Evolutionary conservation across 2,888 invertebrate species (phyloP).

Genomic region (Yponomeuta sedellus): DNA sequence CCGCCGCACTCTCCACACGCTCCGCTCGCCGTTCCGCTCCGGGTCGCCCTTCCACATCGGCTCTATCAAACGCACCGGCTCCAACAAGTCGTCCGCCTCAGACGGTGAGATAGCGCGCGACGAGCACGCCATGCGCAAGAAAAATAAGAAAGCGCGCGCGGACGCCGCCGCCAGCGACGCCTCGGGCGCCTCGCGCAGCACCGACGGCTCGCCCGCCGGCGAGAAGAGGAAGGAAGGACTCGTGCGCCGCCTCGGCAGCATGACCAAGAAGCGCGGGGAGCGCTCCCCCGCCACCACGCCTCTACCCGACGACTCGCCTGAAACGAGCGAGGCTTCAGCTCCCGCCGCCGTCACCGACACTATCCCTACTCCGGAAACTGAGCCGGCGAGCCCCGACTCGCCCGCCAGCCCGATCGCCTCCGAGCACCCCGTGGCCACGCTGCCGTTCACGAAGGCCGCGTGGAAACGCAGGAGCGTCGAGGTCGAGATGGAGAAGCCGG

Average conservation of each 20-base stretch:
- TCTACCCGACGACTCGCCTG: slow-evolving; percentile 17
- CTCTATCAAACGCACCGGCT: slow-evolving; percentile 62
- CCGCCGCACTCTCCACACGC: slow-evolving; percentile 66
- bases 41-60: slow-evolving; percentile 73
- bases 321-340: slow-evolving; percentile 16
- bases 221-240: slow-evolving; percentile 60
- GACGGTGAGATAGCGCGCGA: slow-evolving; percentile 67
- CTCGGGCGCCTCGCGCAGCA: slow-evolving; percentile 40
- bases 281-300: slow-evolving; percentile 35
- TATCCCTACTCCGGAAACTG: slow-evolving; percentile 21
- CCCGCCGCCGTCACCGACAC: not conserved
- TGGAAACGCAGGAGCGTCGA: slow-evolving; percentile 62
- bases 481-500: slow-evolving; percentile 57
- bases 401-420: slow-evolving; percentile 58
- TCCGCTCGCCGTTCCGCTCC: slow-evolving; percentile 70
- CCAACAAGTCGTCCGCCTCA: slow-evolving; percentile 63
- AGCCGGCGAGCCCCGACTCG: slow-evolving; percentile 32
- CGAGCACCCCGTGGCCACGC: slow-evolving; percentile 68
- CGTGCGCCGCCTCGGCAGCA: slow-evolving; percentile 61
- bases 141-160: slow-evolving; percentile 65
- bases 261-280: slow-evolving; percentile 47
- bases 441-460: slow-evolving; percentile 72
- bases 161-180: slow-evolving; percentile 37
- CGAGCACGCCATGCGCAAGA: slow-evolving; percentile 72
- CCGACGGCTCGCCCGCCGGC: slow-evolving; percentile 51